These are phyloP conservation scores for Kudoa iwatai DNA, from an alignment of 30 jellyfish, hydroid and myxozoan genomes.

Conservation along the genomic window DNA sequence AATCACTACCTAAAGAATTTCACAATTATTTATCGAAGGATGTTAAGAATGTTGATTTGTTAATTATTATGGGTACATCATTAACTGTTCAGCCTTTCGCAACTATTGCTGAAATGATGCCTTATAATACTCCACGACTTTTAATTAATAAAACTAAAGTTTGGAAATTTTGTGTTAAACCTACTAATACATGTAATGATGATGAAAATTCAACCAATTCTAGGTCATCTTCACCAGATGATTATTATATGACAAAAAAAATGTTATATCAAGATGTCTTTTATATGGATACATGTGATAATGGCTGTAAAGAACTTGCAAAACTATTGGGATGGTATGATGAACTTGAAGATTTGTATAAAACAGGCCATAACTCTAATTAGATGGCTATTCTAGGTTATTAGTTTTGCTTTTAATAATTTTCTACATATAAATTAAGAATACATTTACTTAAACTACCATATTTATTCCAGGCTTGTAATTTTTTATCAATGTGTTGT, in stretches of 20 bases:
- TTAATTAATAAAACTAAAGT: conserved; percentile 24
- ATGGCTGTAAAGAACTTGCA: conserved; percentile 27
- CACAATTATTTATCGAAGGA: conserved; percentile 3
- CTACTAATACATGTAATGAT: conserved; percentile 3
- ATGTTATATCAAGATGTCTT: conserved; percentile 21
- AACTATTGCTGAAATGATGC: conserved; percentile 4
- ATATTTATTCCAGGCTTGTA: no score
- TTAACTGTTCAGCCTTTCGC: conserved; percentile 17
- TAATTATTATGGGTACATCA: conserved; percentile 41
- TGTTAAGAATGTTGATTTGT: conserved; percentile 8
- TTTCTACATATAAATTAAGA: no score
- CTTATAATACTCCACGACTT: conserved; percentile 13
- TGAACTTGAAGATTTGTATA: background rate
- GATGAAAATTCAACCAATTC: conserved; percentile 28
- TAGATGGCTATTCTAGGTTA: no score
- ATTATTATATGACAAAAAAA: background rate
- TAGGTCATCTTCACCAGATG: conserved; percentile 7
- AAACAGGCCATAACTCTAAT: no score
- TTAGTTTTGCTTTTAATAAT: no score
- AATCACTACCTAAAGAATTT: background rate
- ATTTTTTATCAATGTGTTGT: no score
- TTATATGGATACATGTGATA: conserved; percentile 21
- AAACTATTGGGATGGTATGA: conserved; percentile 29
- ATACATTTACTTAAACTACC: no score
- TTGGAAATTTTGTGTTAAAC: background rate